Base-by-base conservation (phyloP, 2,113 vertebrate species). In the Menura novaehollandiae region DNA sequence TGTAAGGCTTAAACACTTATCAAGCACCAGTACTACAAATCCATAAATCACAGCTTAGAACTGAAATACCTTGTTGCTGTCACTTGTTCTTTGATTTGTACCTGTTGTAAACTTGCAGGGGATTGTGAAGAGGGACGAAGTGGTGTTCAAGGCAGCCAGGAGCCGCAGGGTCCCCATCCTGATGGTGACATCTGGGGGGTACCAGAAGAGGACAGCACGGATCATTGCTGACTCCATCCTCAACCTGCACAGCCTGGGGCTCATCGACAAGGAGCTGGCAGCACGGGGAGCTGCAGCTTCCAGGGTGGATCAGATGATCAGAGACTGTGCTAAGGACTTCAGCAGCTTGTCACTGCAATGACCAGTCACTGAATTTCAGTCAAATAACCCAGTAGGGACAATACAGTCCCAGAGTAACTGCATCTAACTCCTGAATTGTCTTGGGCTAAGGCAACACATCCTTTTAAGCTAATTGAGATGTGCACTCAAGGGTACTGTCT, bases 221-320 rank as follows among this genome's bases (percentile, higher is more conserved):
- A 99, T 99, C 96, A 99, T 99, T 22, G 99, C 99, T 0, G 99
- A 99, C 97, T 99, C 99, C 91, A 99, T 99, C 94, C 98, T 99
- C n/a, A 99, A 99, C 91, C 60, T 99, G 93, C 98, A 98, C 30
- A 85, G 33, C 81, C 96, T 98, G 91, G 98, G 98, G 32, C 98
- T 99, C 71, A 99, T 99, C 56, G 97, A 74, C 81, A 94, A 85
- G 32, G 66, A n/a, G 53, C 35, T 95, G 39, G 15, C 91, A 18
- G 14, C 60, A 11, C 89, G 97, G 3, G 97, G 76, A 37, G 95
- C 97, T 11, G 97, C 94, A 41, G 96, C 89, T 7, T 97, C 97
- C 14, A 87, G 94, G 68, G 91, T 95, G 15, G 96, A 97, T 8
- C 85, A 98, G 67, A 91, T 98, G 93, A 94, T 92, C 76, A 72